Conservation (phyloP, 2,888 invertebrate genomes). For the Fragum sueziense region DNA sequence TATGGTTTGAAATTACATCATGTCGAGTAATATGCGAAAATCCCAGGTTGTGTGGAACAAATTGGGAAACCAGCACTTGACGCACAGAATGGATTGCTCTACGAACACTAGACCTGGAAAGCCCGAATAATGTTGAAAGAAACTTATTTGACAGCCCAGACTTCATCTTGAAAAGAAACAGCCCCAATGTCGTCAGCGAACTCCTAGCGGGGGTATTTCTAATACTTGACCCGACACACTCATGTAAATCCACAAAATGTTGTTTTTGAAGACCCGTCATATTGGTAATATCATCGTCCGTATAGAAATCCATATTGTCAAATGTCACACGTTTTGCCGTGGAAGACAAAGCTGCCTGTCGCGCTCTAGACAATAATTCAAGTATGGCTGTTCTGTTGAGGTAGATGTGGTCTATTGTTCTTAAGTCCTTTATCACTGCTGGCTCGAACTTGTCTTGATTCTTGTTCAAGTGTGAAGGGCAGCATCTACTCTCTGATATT, state of each 20-base stretch:
- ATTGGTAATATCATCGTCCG: slow-evolving; percentile 16
- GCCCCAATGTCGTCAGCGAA: slow-evolving; percentile 34
- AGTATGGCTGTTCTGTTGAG: neutral
- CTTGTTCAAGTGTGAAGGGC: slow-evolving; percentile 15
- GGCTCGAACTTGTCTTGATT: neutral
- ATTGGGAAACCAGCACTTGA: slow-evolving; percentile 21
- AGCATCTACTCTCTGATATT: slow-evolving; percentile 19
- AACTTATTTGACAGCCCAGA: slow-evolving; percentile 45
- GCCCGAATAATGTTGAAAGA: slow-evolving; percentile 41
- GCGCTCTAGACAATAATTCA: neutral
- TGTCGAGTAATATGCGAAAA: slow-evolving; percentile 31
- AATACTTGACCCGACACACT: neutral
- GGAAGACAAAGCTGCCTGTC: neutral
- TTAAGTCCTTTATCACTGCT: neutral
- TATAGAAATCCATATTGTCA: slow-evolving; percentile 26
- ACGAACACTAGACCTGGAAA: slow-evolving; percentile 44
- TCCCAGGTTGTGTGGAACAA: slow-evolving; percentile 45
- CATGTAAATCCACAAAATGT: slow-evolving; percentile 32
- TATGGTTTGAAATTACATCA: slow-evolving; percentile 46
- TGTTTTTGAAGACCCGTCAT: slow-evolving; percentile 31
- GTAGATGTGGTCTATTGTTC: neutral
- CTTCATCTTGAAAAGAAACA: slow-evolving; percentile 47
- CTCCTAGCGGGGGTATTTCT: slow-evolving; percentile 38
- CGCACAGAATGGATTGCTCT: slow-evolving; percentile 44
- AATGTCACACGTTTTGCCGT: slow-evolving; percentile 1